Evolutionary conservation across 2,797 vertebrate species (phyloP).

Genomic region (Tokudaia muenninki): DNA sequence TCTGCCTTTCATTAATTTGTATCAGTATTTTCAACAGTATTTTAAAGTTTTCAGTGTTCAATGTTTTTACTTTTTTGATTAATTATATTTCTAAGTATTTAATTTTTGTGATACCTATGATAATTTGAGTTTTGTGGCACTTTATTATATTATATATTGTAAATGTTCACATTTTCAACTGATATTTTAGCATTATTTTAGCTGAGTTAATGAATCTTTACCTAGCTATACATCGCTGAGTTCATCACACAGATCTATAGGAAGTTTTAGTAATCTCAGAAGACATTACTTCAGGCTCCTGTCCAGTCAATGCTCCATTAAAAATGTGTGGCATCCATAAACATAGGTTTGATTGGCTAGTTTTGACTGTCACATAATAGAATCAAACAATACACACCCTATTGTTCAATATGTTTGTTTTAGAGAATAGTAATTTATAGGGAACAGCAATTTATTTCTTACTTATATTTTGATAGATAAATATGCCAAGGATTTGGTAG

Average conservation of each 20-base stretch:
- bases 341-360: not conserved
- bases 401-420: conserved; percentile 12
- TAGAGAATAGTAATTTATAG: not conserved
- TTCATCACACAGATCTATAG: not conserved
- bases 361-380: conserved; percentile 25
- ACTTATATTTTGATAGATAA: conserved; percentile 45
- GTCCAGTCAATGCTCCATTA: not conserved
- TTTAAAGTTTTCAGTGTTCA: not conserved
- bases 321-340: conserved; percentile 9
- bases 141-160: not conserved
- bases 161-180: not conserved
- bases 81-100: conserved; percentile 11
- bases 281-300: not conserved
- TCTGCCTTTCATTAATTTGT: not conserved
- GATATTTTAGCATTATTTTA: not conserved
- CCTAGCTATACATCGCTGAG: not conserved
- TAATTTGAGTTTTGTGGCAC: not conserved
- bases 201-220: not conserved
- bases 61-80: not conserved
- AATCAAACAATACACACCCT: not conserved
- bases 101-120: not conserved
- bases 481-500: not conserved
- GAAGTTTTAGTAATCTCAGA: not conserved
- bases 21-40: conserved; percentile 7
- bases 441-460: not conserved